phyloP scores from a whole-genome alignment of 2,113 vertebrate genomes.

The Chauna torquata region DNA sequence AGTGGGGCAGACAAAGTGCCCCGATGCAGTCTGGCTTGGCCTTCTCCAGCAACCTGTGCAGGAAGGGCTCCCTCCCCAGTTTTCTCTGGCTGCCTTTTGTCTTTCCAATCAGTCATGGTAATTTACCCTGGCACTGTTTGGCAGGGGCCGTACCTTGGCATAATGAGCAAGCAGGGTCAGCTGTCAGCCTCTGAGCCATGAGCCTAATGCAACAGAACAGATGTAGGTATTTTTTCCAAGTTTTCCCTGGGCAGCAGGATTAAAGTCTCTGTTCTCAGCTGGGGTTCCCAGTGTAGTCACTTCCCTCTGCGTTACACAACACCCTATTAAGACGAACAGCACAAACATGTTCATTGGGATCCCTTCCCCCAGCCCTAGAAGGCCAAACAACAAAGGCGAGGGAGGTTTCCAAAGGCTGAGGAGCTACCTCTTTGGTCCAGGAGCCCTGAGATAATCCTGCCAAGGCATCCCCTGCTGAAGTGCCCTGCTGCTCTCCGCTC shows the following conservation, averaged over 20 bases:
- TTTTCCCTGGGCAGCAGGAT: conserved; percentile 65
- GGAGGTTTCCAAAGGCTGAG: conserved; percentile 7
- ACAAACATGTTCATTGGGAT: conserved; percentile 45
- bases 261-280: conserved; percentile 74
- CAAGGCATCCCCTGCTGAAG: not conserved
- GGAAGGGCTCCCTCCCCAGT: not conserved
- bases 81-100: conserved; percentile 48
- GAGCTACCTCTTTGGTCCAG: not conserved
- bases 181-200: conserved; percentile 67
- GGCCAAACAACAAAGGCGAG: not conserved
- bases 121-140: conserved; percentile 63
- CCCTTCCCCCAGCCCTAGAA: conserved; percentile 23
- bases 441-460: not conserved
- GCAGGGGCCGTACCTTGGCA: conserved; percentile 38
- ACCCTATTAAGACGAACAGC: conserved; percentile 61
- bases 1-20: not conserved
- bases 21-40: not conserved
- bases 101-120: conserved; percentile 54
- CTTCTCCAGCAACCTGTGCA: not conserved
- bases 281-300: conserved; percentile 61
- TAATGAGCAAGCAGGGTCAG: conserved; percentile 63
- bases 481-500: not conserved
- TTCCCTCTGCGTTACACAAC: conserved; percentile 71
- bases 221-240: conserved; percentile 72
- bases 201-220: conserved; percentile 69